A percentile compares a stretch with the other conserved stretches of the same genome.
phyloP scores from a whole-genome alignment of 2,888 invertebrate species.

The Thera britannica region DNA sequence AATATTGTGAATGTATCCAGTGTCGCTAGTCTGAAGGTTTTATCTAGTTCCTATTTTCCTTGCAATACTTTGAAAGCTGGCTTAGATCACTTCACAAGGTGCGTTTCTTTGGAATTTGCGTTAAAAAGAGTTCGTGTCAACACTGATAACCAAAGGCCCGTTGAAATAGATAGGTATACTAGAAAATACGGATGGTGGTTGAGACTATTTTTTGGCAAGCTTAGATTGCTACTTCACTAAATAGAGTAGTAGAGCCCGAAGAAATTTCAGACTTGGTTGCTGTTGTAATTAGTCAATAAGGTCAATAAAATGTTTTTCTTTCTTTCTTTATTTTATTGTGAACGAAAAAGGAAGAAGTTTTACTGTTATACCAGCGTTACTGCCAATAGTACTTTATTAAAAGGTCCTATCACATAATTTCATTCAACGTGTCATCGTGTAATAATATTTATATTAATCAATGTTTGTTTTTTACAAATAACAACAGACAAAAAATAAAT shows the following conservation, averaged over 20 bases:
- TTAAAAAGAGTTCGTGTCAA: constrained; percentile 91
- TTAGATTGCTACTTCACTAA: constrained; percentile 91
- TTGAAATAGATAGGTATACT: constrained; percentile 64
- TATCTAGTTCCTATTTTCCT: constrained; percentile 27
- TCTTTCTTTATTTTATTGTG: constrained; percentile 86
- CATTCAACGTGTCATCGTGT: no score
- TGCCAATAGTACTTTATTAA: neutral
- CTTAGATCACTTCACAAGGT: constrained; percentile 94
- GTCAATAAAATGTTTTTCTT: no score
- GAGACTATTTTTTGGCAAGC: constrained; percentile 82
- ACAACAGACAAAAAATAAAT: no score
- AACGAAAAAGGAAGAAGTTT: constrained; percentile 91
- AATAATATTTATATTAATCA: no score
- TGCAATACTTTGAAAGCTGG: constrained; percentile 51
- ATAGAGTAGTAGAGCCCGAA: constrained; percentile 73
- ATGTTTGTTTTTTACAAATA: no score
- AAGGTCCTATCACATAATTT: neutral
- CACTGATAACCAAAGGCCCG: constrained; percentile 94
- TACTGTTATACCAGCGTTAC: constrained; percentile 83
- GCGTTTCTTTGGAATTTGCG: constrained; percentile 91
- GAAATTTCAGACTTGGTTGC: constrained; percentile 93
- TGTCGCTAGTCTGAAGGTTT: constrained; percentile 34
- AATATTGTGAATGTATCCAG: constrained; percentile 56
- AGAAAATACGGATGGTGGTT: constrained; percentile 18
- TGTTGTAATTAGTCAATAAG: no score